phyloP scores from a whole-genome alignment of 2,113 vertebrate genomes.

The Nycticryphes semicollaris region DNA sequence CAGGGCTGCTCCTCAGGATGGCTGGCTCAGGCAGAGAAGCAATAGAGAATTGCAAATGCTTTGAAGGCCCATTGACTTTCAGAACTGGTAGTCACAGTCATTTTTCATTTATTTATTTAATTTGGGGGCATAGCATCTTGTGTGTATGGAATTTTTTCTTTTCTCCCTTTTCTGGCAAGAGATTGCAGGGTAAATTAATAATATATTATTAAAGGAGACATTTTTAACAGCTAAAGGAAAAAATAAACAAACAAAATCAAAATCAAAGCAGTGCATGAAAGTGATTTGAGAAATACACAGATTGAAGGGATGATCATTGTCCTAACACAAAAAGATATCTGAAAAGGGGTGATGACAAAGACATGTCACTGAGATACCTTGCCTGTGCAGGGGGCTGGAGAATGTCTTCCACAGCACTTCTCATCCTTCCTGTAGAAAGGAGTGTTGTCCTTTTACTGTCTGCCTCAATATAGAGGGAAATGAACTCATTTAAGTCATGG shows the following conservation, averaged over 20 bases:
- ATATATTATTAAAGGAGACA: constrained; percentile 33
- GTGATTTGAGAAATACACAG: not conserved
- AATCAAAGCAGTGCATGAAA: not conserved
- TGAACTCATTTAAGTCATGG: not conserved
- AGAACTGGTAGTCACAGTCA: not conserved
- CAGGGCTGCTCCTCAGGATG: not conserved
- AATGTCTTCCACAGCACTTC: not conserved
- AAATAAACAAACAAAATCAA: not conserved
- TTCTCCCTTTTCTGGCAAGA: not conserved
- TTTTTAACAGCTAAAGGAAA: not conserved
- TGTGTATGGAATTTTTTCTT: not conserved
- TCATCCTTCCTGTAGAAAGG: not conserved
- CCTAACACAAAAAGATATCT: not conserved
- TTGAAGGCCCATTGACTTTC: not conserved
- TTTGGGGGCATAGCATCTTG: not conserved
- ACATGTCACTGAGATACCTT: not conserved
- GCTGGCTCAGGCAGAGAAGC: not conserved
- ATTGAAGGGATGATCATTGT: not conserved
- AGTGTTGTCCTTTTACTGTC: not conserved
- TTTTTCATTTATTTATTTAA: constrained; percentile 6
- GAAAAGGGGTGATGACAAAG: not conserved
- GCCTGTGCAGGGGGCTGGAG: not conserved
- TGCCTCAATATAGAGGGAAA: not conserved
- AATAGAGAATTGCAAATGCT: not conserved
- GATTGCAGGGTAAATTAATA: constrained; percentile 19